Evolutionary conservation across 2,113 vertebrate species (phyloP).

Genomic region (Herpetotheres cachinnans): DNA sequence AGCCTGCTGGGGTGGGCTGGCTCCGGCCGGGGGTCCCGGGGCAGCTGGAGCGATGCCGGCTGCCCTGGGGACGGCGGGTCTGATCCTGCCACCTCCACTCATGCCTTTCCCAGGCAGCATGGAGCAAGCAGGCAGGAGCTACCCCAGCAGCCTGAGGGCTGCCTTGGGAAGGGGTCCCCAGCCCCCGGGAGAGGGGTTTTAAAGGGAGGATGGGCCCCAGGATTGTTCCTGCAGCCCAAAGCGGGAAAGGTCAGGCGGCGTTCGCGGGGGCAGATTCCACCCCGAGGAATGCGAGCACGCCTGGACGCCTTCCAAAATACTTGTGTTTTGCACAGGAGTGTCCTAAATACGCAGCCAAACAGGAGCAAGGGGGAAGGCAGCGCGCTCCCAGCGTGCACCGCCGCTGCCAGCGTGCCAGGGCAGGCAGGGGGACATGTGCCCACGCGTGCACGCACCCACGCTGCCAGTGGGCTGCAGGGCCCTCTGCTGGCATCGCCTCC

Average conservation of each 20-base stretch:
- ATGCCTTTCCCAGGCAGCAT: accelerated
- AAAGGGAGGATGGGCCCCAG: not conserved
- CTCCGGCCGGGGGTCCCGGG: accelerated
- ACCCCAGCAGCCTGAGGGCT: accelerated
- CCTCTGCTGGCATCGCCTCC: constrained; percentile 20
- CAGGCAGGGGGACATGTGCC: not conserved
- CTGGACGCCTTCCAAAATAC: constrained; percentile 35
- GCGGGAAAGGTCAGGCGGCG: constrained; percentile 47
- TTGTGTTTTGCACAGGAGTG: constrained; percentile 32
- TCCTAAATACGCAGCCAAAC: constrained; percentile 6
- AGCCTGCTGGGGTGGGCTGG: accelerated
- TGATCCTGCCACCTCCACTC: not conserved
- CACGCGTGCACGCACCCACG: not conserved
- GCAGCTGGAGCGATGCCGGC: not conserved
- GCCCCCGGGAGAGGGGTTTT: accelerated
- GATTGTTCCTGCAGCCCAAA: not conserved
- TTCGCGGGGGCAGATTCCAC: constrained; percentile 54
- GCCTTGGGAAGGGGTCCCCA: not conserved
- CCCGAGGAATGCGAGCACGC: constrained; percentile 13
- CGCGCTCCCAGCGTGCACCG: not conserved
- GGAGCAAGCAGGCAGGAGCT: not conserved
- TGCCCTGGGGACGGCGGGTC: not conserved
- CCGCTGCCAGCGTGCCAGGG: not conserved
- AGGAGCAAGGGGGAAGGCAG: not conserved
- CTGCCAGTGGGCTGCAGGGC: not conserved